Conservation (phyloP, 2,113 vertebrate species). For the Theristicus caerulescens region DNA sequence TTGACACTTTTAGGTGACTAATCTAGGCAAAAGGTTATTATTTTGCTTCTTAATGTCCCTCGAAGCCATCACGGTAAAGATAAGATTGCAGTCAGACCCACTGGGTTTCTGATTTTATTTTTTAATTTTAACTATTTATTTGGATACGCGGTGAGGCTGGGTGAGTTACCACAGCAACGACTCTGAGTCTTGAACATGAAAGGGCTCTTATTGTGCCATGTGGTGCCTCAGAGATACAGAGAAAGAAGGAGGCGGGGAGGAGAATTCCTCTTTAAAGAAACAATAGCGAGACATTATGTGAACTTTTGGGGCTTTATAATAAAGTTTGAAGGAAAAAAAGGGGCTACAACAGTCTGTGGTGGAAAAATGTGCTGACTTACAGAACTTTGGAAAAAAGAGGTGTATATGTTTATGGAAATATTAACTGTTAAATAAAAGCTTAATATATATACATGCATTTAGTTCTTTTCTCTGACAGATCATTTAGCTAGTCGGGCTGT, state of each 20-base stretch:
- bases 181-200: slow-evolving; percentile 48
- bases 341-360: neutral
- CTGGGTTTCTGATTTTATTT: neutral
- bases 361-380: neutral
- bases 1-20: slow-evolving; percentile 21
- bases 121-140: slow-evolving; percentile 52
- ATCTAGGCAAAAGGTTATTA: slow-evolving; percentile 34
- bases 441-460: neutral
- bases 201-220: slow-evolving; percentile 60
- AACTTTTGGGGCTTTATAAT: slow-evolving; percentile 6
- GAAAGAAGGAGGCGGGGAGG: slow-evolving; percentile 58
- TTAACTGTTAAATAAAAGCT: neutral
- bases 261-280: slow-evolving; percentile 63
- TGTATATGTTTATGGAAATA: neutral
- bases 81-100: neutral
- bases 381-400: neutral
- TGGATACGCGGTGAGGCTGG: slow-evolving; percentile 44
- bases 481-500: neutral
- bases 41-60: slow-evolving; percentile 51
- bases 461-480: neutral
- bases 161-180: slow-evolving; percentile 74
- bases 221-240: slow-evolving; percentile 57
- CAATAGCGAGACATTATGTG: slow-evolving; percentile 25
- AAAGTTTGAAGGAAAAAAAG: neutral
- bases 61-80: slow-evolving; percentile 14